Percentiles rank a stretch among this genome's conserved stretches.
Evolutionary conservation across 2,113 vertebrate species (phyloP).

Genomic region (Papio anubis): DNA sequence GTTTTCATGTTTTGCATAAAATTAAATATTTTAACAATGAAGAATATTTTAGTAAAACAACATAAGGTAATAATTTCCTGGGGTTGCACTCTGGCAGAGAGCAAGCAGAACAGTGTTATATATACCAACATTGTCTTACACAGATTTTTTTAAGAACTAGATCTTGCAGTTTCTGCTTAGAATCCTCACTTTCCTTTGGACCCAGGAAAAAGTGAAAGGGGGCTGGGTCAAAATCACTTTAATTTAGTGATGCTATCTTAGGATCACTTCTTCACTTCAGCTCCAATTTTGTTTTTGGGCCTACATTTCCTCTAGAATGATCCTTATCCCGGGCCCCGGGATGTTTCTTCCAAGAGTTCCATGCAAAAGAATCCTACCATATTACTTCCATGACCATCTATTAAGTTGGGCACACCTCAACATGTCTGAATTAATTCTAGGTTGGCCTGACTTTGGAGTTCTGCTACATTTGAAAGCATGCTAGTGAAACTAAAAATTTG

Average conservation of each 20-base stretch:
- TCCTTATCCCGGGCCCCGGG: fast-evolving
- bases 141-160: neutral
- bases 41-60: neutral
- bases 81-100: neutral
- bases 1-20: neutral
- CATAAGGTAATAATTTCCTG: neutral
- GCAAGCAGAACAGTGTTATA: neutral
- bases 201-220: neutral
- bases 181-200: neutral
- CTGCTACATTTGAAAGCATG: neutral
- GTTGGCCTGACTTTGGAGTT: neutral
- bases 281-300: neutral
- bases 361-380: neutral
- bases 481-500: neutral
- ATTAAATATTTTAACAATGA: neutral
- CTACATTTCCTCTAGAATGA: neutral
- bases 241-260: neutral
- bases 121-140: neutral
- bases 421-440: neutral
- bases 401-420: neutral
- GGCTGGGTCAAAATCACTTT: neutral
- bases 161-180: neutral
- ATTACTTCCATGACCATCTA: neutral
- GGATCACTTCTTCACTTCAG: neutral
- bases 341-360: neutral